Conservation (phyloP, 2,888 invertebrate species). For the Caenorhabditis sp. region DNA sequence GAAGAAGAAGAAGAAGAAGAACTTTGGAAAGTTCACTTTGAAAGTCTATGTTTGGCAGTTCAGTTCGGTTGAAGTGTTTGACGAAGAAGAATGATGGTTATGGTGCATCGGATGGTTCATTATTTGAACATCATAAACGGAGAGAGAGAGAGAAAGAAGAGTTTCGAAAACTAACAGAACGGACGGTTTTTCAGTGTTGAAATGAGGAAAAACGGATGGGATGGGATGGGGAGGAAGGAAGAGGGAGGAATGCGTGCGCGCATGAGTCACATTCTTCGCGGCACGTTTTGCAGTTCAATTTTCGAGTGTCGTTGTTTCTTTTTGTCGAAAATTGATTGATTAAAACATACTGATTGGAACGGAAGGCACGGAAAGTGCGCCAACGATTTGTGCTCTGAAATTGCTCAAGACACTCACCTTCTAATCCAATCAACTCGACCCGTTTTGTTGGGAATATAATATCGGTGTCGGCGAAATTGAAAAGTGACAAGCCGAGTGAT, state of each 20-base stretch:
- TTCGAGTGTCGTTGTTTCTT: no score
- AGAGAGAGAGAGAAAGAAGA: slow-evolving; percentile 3
- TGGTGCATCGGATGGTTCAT: slow-evolving; percentile 5
- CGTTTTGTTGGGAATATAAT: no score
- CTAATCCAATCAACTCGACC: no score
- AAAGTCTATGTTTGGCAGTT: neutral
- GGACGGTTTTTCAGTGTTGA: neutral
- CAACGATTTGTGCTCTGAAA: no score
- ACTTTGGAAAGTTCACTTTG: neutral
- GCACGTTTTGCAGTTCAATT: no score
- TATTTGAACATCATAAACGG: slow-evolving; percentile 44
- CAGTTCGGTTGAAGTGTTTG: slow-evolving; percentile 24
- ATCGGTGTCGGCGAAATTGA: neutral
- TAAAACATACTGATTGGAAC: no score
- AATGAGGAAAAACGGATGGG: neutral
- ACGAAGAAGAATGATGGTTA: slow-evolving; percentile 22
- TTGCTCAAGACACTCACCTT: no score
- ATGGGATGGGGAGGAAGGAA: neutral
- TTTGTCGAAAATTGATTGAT: no score
- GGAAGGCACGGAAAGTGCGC: no score
- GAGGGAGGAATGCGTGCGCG: neutral
- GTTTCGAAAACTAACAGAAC: slow-evolving; percentile 4
- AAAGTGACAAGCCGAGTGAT: neutral
- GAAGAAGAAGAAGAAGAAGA: neutral
- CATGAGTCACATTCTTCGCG: no score